phyloP scores from a whole-genome alignment of 2,113 vertebrate species.

The Microtus oregoni region DNA sequence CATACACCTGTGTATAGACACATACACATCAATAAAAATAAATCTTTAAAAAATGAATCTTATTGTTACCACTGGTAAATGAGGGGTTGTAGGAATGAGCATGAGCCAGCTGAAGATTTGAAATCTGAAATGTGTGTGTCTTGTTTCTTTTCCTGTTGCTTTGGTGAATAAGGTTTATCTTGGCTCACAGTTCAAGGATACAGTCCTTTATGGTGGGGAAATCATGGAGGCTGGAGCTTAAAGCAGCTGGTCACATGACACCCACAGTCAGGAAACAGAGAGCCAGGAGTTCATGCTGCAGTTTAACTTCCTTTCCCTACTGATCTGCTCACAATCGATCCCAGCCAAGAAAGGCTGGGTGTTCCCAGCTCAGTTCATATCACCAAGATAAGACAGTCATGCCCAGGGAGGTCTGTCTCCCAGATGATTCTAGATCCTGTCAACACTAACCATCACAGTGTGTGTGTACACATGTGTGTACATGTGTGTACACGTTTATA shows the following conservation, averaged over 20 bases:
- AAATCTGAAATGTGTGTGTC: conserved; percentile 18
- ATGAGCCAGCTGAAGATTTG: background rate
- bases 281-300: background rate
- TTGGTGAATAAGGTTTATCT: background rate
- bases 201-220: background rate
- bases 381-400: background rate
- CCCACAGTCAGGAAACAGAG: background rate
- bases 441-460: background rate
- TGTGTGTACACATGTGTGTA: background rate
- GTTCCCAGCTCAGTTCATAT: background rate
- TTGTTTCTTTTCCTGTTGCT: background rate
- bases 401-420: background rate
- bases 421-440: background rate
- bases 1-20: background rate
- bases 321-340: background rate
- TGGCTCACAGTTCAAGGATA: background rate
- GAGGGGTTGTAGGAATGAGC: conserved; percentile 37
- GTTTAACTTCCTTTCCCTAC: background rate
- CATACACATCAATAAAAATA: background rate
- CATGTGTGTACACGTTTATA: background rate
- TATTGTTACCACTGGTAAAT: background rate
- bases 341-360: background rate
- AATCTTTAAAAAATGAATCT: too few species aligned
- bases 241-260: background rate
- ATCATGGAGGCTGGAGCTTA: background rate